A percentile compares a stretch with the other conserved stretches of the same genome.
These are phyloP conservation scores for Capitulum mitella DNA, from an alignment of 2,888 invertebrate genomes.

Conservation along the genomic window DNA sequence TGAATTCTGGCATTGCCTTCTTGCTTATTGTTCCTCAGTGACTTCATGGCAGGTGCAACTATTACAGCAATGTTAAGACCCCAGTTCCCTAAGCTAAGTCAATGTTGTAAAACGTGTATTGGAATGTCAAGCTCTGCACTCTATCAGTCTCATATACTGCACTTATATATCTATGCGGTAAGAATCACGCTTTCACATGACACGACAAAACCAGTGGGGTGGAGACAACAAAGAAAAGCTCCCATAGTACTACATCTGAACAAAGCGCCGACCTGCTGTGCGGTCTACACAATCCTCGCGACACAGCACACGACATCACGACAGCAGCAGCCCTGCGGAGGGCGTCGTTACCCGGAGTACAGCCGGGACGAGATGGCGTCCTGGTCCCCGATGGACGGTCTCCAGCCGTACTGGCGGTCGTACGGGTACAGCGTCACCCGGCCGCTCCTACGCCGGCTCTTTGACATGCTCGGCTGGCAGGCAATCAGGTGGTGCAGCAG, in stretches of 20 bases:
- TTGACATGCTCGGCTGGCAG: neutral
- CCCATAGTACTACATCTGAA: neutral
- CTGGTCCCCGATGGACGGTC: neutral
- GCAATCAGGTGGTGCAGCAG: too few species aligned
- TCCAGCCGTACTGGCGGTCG: conserved; percentile 17
- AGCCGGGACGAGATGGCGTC: conserved; percentile 14
- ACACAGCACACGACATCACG: neutral
- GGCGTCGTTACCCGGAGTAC: neutral
- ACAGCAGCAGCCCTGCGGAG: neutral
- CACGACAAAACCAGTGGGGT: neutral
- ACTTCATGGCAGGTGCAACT: too few species aligned
- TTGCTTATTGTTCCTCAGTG: too few species aligned
- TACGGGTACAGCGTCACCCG: conserved; percentile 5
- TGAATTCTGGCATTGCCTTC: neutral
- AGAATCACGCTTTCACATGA: neutral
- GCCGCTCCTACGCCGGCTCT: neutral
- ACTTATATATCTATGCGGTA: too few species aligned
- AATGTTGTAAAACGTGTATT: too few species aligned
- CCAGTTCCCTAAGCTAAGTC: too few species aligned
- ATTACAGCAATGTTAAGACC: too few species aligned
- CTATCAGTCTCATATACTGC: too few species aligned
- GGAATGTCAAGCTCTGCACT: too few species aligned
- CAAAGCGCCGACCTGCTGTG: neutral
- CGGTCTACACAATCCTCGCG: neutral
- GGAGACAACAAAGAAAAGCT: neutral